Evolutionary conservation across 2,113 vertebrate species (phyloP).

Genomic region (Gasterosteus aculeatus): DNA sequence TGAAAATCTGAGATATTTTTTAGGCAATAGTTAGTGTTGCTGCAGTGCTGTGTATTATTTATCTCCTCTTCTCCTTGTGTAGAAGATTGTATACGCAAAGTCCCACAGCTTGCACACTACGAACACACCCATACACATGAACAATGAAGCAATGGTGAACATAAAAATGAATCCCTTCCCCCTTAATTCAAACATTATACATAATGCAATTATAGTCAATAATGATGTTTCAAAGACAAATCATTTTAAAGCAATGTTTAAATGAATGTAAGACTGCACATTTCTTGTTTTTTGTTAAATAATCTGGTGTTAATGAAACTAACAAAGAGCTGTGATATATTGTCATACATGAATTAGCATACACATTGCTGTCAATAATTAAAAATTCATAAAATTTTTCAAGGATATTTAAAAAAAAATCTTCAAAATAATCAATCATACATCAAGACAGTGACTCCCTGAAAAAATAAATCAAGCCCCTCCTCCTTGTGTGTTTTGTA

Average conservation of each 20-base stretch:
- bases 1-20: conserved; percentile 15
- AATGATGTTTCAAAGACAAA: background rate
- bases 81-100: conserved; percentile 7
- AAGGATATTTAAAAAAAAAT: background rate
- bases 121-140: conserved; percentile 27
- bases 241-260: background rate
- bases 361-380: background rate
- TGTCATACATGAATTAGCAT: background rate
- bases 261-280: conserved; percentile 7
- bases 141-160: background rate
- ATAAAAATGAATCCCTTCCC: background rate
- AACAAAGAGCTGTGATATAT: background rate
- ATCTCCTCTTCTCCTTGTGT: conserved; percentile 7
- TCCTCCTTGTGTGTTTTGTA: conserved; percentile 18
- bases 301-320: background rate
- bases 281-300: background rate
- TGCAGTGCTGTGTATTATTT: conserved; percentile 27
- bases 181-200: background rate
- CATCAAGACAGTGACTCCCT: conserved; percentile 20
- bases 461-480: conserved; percentile 8
- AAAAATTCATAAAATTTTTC: background rate
- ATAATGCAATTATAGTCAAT: conserved; percentile 2
- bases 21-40: conserved; percentile 4
- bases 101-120: background rate
- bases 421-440: background rate